Percentiles rank a stretch among this genome's conserved stretches.
phyloP scores from a whole-genome alignment of 2,888 invertebrate species.

The Hecatera dysodea region DNA sequence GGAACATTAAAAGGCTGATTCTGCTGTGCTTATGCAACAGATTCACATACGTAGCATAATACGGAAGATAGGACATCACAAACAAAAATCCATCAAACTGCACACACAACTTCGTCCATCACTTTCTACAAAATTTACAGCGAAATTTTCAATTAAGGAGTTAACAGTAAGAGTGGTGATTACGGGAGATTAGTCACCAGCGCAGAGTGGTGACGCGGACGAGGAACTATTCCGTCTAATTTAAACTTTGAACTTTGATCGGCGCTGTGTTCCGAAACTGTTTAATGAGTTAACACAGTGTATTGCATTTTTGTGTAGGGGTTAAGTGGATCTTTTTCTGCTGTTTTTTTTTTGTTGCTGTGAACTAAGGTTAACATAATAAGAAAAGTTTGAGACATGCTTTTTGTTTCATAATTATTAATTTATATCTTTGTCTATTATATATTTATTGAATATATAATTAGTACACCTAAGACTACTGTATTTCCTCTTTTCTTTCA shows the following conservation, averaged over 20 bases:
- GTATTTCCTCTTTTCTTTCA: no score
- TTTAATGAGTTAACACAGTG: slow-evolving; percentile 58
- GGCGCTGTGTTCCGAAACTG: slow-evolving; percentile 49
- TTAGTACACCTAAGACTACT: no score
- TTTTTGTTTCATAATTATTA: no score
- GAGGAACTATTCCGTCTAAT: slow-evolving; percentile 66
- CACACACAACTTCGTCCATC: slow-evolving; percentile 33
- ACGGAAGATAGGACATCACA: slow-evolving; percentile 9
- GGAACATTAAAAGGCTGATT: no score
- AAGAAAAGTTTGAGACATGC: no score
- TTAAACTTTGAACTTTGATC: slow-evolving; percentile 66
- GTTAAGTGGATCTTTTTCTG: no score
- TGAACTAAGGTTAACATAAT: no score
- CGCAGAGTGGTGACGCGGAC: slow-evolving; percentile 15
- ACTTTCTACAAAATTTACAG: slow-evolving; percentile 41
- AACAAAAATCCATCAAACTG: slow-evolving; percentile 33
- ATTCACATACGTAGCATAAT: neutral
- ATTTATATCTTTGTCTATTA: no score
- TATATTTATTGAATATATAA: no score
- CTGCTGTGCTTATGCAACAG: no score
- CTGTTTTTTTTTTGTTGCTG: no score
- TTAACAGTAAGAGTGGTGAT: slow-evolving; percentile 50
- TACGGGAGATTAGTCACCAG: slow-evolving; percentile 62
- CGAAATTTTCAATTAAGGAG: slow-evolving; percentile 65
- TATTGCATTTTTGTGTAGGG: slow-evolving; percentile 48